Conservation (phyloP, 2,797 vertebrate species). For the Enteromius paludinosus region DNA sequence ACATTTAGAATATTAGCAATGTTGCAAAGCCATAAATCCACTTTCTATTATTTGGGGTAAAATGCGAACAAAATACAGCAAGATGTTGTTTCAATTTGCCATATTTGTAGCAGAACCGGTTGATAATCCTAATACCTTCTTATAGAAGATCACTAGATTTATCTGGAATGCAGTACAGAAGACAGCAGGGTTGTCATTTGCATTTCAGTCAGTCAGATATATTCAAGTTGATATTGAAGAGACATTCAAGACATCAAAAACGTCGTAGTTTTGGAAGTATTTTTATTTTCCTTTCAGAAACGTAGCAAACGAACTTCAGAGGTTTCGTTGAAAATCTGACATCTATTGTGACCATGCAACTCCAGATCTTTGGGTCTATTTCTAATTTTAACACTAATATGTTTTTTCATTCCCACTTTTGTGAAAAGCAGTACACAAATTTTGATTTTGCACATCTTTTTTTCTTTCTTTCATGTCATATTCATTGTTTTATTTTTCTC, state of each 20-base stretch:
- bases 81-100: not conserved
- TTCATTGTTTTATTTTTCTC: slow-evolving; percentile 7
- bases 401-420: not conserved
- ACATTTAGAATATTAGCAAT: slow-evolving; percentile 6
- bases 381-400: not conserved
- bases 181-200: not conserved
- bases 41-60: not conserved
- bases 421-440: not conserved
- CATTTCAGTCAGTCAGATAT: not conserved
- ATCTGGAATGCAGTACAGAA: slow-evolving; percentile 1
- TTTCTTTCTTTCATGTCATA: not conserved
- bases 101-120: not conserved
- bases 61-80: not conserved
- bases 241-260: slow-evolving; percentile 7
- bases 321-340: not conserved
- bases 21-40: not conserved
- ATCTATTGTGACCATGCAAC: not conserved
- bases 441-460: no score
- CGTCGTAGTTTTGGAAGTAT: not conserved
- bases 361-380: not conserved
- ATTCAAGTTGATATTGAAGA: not conserved
- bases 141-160: not conserved
- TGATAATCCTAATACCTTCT: not conserved
- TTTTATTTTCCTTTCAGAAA: slow-evolving; percentile 25
- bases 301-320: not conserved